Evolutionary conservation across 1,140 invertebrate species (phyloP).

Genomic region (Nephila pilipes): DNA sequence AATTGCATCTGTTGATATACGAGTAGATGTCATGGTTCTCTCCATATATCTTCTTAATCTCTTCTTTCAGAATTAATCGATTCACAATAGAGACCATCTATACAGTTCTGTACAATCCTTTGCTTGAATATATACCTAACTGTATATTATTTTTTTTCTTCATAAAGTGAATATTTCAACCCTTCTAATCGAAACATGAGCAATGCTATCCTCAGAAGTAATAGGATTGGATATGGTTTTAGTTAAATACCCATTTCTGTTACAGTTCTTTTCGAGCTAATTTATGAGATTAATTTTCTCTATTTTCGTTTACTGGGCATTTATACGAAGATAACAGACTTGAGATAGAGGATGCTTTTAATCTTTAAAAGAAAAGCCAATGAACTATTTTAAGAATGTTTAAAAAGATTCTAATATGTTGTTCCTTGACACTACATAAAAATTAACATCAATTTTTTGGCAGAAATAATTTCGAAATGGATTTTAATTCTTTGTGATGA

Average conservation of each 20-base stretch:
- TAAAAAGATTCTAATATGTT: too few species aligned
- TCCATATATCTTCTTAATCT: slow-evolving; percentile 23
- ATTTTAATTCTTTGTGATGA: too few species aligned
- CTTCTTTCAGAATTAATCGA: neutral
- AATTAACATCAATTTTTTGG: too few species aligned
- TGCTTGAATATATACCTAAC: too few species aligned
- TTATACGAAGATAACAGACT: too few species aligned
- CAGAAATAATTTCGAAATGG: too few species aligned
- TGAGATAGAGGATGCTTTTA: too few species aligned
- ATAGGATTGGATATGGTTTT: neutral
- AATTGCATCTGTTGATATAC: slow-evolving; percentile 37
- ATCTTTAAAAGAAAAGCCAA: too few species aligned
- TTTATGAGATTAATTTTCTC: neutral
- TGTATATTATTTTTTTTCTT: neutral
- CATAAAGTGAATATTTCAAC: neutral
- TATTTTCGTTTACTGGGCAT: neutral
- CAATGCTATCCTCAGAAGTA: neutral
- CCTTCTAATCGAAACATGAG: neutral
- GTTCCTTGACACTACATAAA: too few species aligned
- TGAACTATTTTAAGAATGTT: too few species aligned
- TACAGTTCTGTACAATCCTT: neutral
- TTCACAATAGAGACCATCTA: neutral
- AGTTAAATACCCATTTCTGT: neutral
- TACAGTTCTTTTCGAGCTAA: neutral
- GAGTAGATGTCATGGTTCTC: neutral